Percentiles rank a stretch among this genome's conserved stretches.
phyloP scores from a whole-genome alignment of 2,113 vertebrate genomes.

The Passer montanus region DNA sequence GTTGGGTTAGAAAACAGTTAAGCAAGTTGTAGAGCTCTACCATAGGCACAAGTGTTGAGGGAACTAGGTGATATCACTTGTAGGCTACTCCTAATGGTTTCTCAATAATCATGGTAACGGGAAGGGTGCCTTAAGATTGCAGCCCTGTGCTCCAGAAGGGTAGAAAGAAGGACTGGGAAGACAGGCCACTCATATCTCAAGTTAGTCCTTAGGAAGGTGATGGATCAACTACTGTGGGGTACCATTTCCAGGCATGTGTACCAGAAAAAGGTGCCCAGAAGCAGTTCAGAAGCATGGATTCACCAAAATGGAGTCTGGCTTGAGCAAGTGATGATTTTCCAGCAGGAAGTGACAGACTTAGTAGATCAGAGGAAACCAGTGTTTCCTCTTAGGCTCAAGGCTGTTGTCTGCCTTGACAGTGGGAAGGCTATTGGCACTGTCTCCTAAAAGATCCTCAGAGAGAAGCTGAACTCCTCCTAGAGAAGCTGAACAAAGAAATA shows the following conservation, averaged over 20 bases:
- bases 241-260: neutral
- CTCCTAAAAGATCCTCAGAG: rapidly evolving
- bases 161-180: neutral
- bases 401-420: neutral
- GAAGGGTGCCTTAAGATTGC: neutral
- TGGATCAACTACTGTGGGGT: neutral
- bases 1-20: neutral
- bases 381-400: neutral
- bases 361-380: neutral
- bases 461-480: neutral
- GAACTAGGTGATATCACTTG: neutral
- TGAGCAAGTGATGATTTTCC: neutral
- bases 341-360: neutral
- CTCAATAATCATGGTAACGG: neutral
- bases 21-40: neutral
- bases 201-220: neutral
- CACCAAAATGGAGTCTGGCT: neutral
- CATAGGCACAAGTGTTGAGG: neutral
- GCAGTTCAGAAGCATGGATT: neutral
- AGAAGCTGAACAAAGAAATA: neutral
- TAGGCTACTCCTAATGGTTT: neutral
- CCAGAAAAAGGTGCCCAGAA: neutral
- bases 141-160: neutral
- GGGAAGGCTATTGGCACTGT: neutral
- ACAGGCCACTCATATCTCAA: neutral